Conservation (phyloP, 2,113 vertebrate genomes). For the Calyptomena viridis region DNA sequence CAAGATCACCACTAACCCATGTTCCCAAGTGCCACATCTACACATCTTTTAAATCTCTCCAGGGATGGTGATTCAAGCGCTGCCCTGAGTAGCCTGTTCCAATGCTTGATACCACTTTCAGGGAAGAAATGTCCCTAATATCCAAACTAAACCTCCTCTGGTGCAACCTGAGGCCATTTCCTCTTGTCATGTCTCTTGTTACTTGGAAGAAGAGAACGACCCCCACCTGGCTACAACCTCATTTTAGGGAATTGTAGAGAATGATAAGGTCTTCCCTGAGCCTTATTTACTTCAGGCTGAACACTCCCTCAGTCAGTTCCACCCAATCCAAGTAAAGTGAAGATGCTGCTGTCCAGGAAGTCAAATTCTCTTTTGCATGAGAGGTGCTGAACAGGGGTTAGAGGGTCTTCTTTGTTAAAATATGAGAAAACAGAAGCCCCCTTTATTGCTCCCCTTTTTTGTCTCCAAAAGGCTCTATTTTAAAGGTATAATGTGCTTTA, state of each 20-base stretch:
- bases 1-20: not conserved
- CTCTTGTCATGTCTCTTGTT: not conserved
- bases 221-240: not conserved
- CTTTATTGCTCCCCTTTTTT: not conserved
- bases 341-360: not conserved
- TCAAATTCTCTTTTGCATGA: not conserved
- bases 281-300: not conserved
- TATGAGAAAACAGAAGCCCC: not conserved
- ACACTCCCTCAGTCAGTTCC: not conserved
- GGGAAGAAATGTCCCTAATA: not conserved
- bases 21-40: not conserved
- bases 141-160: not conserved
- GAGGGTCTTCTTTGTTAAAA: not conserved
- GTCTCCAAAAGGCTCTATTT: not conserved
- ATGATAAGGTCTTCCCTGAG: not conserved
- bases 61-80: not conserved
- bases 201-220: not conserved
- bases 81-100: not conserved
- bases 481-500: not conserved
- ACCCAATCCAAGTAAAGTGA: not conserved
- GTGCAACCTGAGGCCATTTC: accelerated
- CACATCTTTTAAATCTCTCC: not conserved
- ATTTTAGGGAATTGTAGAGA: not conserved
- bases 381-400: not conserved
- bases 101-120: not conserved